These are phyloP conservation scores for Casuarius casuarius DNA, from an alignment of 2,113 vertebrate genomes.

Conservation along the genomic window DNA sequence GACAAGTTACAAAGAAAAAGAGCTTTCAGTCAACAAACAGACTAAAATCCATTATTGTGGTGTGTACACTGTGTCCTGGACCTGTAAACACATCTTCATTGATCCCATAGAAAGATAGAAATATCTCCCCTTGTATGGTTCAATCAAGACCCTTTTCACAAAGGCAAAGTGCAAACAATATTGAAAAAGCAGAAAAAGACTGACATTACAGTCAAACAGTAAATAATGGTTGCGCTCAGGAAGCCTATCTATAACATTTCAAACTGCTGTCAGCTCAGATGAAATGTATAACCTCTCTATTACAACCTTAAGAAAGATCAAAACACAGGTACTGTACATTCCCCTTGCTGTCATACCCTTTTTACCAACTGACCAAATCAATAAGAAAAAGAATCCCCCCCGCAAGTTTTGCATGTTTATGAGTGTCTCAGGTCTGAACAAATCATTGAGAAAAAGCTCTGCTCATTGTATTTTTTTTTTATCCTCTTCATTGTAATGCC, in stretches of 20 bases:
- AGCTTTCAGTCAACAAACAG: conserved; percentile 92
- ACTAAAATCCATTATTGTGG: conserved; percentile 94
- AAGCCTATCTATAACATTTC: conserved; percentile 90
- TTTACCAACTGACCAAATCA: conserved; percentile 78
- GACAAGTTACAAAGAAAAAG: conserved; percentile 92
- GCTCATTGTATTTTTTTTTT: neutral
- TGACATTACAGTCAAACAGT: conserved; percentile 89
- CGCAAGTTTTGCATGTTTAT: conserved; percentile 67
- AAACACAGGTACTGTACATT: conserved; percentile 77
- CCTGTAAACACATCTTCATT: conserved; percentile 98
- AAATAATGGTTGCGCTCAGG: conserved; percentile 88
- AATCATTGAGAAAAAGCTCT: conserved; percentile 9
- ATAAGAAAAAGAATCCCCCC: conserved; percentile 29
- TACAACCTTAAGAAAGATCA: conserved; percentile 82
- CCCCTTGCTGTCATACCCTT: conserved; percentile 79
- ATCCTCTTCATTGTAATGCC: neutral
- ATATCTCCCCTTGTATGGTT: conserved; percentile 88
- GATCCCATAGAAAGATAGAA: conserved; percentile 92
- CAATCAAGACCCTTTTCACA: conserved; percentile 91
- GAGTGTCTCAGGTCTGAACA: neutral
- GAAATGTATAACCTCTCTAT: conserved; percentile 86
- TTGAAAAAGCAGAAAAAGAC: conserved; percentile 84
- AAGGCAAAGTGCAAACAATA: conserved; percentile 92
- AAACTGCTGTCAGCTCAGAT: conserved; percentile 90
- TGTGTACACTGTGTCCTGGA: conserved; percentile 85